These are phyloP conservation scores for Cataglyphis albicans DNA, from an alignment of 2,888 invertebrate genomes.

Conservation along the genomic window DNA sequence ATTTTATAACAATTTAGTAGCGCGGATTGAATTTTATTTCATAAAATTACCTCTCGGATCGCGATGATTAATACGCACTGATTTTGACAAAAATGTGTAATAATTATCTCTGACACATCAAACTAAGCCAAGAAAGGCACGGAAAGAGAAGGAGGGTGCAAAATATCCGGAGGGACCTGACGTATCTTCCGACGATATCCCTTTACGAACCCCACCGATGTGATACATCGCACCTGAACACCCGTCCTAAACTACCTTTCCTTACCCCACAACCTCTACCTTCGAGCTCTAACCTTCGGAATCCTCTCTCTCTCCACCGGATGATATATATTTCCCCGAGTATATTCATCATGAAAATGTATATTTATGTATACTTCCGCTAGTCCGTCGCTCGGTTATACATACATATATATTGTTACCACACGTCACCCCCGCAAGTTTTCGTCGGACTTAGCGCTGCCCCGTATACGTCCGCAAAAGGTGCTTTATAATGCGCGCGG, in stretches of 20 bases:
- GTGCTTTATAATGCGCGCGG: constrained; percentile 73
- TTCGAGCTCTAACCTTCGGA: constrained; percentile 50
- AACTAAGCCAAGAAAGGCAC: not conserved
- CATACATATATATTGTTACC: constrained; percentile 66
- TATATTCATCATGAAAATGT: constrained; percentile 78
- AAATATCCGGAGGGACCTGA: constrained; percentile 64
- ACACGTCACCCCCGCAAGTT: constrained; percentile 39
- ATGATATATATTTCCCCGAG: constrained; percentile 60
- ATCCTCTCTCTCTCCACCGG: constrained; percentile 51
- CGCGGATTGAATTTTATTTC: not conserved
- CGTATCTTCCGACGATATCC: constrained; percentile 55
- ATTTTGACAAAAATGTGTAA: not conserved
- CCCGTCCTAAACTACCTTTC: not conserved
- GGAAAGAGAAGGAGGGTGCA: constrained; percentile 37
- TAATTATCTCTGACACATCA: not conserved
- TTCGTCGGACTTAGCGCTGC: constrained; percentile 66
- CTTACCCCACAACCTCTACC: not conserved
- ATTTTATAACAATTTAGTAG: not conserved
- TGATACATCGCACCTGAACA: constrained; percentile 49
- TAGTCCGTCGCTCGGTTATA: constrained; percentile 53
- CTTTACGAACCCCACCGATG: constrained; percentile 62
- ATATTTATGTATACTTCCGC: constrained; percentile 73
- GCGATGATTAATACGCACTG: not conserved
- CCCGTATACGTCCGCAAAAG: constrained; percentile 39
- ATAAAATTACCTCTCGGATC: not conserved